Base-by-base conservation (phyloP, 2,888 invertebrate genomes). In the Pterobdella sp. region DNA sequence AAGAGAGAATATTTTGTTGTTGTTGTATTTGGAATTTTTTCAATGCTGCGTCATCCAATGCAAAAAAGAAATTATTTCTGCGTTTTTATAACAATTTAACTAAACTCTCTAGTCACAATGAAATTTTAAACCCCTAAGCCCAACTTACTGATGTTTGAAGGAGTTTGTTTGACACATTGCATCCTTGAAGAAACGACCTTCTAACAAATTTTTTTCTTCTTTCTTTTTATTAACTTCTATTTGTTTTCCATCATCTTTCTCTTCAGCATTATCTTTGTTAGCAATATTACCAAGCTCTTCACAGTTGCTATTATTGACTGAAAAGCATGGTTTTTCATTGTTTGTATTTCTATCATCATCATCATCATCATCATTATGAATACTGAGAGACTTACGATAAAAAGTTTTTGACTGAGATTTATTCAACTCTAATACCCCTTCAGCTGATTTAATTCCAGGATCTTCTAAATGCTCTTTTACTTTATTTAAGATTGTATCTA, bases 121-220 rank as follows among this genome's bases (percentile, higher is more conserved):
- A n/a, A n/a, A n/a, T n/a, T n/a, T n/a, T n/a, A n/a, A n/a, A n/a
- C n/a, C n/a, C n/a, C n/a, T n/a, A n/a, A n/a, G n/a, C n/a, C n/a
- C 10, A 7, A 56, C 60, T 3, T 56, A 56, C 60, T 56, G 60
- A 26, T 56, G 60, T n/a, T 56, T 56, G 14, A 56, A n/a, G n/a
- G 60, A 56, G 60, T 69, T 37, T 22, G 69, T 69, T 34, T 69
- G 69, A 37, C 69, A 69, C 69, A 69, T 69, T 14, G 69, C 69
- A 69, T 69, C 69, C 52, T 69, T 69, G 60, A 56, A 56, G 60
- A 56, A 56, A 56, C 60, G 60, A 18, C 14, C 7, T 26, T 56
- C 60, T 26, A 22, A 22, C 60, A 56, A 56, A 22, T n/a, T 4
- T 4, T 56, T 3, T 3, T n/a, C 60, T 42, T 42, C 49, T 14